Percentiles rank a stretch among this genome's conserved stretches.
Evolutionary conservation across 2,888 invertebrate genomes (phyloP).

Genomic region (Drosophila antonietae): DNA sequence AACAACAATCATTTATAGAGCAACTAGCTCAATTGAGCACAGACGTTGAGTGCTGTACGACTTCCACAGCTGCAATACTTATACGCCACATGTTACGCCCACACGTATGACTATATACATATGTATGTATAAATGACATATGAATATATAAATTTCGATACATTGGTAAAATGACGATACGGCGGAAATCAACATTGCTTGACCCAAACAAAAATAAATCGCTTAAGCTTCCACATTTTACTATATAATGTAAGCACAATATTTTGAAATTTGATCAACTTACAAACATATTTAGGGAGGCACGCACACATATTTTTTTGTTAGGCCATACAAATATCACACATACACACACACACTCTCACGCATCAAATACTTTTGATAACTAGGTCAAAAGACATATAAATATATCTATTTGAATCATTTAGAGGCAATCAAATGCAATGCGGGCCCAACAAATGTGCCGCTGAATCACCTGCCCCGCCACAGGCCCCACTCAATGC

Average conservation of each 20-base stretch:
- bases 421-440: constrained; percentile 70
- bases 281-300: not conserved
- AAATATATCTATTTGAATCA: constrained; percentile 66
- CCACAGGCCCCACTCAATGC: constrained; percentile 31
- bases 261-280: not conserved
- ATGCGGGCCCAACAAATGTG: constrained; percentile 25
- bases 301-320: not conserved
- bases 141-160: not conserved
- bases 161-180: constrained; percentile 19
- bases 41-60: constrained; percentile 15
- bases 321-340: not conserved
- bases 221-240: not conserved
- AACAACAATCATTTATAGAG: constrained; percentile 23
- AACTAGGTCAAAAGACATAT: constrained; percentile 65
- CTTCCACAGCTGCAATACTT: constrained; percentile 37
- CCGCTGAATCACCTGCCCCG: constrained; percentile 41
- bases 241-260: not conserved
- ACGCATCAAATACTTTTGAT: constrained; percentile 35
- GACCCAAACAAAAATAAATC: not conserved
- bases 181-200: constrained; percentile 35
- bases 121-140: not conserved
- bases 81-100: constrained; percentile 34
- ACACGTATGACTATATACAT: not conserved
- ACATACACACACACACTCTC: not conserved
- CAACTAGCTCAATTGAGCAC: constrained; percentile 42